A percentile compares a stretch with the other conserved stretches of the same genome.
These are phyloP conservation scores for Plecotus auritus DNA, from an alignment of 2,113 vertebrate genomes.

Conservation along the genomic window DNA sequence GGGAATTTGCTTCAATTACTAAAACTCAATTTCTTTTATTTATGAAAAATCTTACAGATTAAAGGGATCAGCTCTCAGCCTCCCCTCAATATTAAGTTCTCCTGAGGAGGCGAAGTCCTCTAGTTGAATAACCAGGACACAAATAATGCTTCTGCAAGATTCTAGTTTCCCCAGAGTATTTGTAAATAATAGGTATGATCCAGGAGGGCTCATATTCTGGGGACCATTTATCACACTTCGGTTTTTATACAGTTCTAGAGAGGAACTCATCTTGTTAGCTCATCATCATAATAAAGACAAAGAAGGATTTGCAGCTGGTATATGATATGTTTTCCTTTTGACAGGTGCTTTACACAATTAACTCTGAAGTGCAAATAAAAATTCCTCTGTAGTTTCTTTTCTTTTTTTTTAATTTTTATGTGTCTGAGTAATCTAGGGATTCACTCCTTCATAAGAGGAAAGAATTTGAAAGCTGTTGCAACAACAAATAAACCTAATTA, in stretches of 20 bases:
- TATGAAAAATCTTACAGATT: conserved; percentile 10
- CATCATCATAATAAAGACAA: conserved; percentile 25
- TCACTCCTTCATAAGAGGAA: conserved; percentile 32
- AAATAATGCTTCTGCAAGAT: background rate
- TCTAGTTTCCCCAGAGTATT: background rate
- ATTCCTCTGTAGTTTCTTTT: background rate
- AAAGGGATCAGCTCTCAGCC: background rate
- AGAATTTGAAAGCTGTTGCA: conserved; percentile 38
- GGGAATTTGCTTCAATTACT: conserved; percentile 11
- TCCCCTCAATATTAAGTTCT: background rate
- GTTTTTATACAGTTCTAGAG: background rate
- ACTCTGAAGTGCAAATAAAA: conserved; percentile 4
- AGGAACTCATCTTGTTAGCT: conserved; percentile 16
- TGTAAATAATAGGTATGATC: background rate
- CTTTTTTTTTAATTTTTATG: background rate
- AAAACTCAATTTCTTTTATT: conserved; percentile 20
- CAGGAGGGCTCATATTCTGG: background rate
- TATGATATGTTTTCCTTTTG: too few relatives aligned
- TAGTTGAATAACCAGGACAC: background rate
- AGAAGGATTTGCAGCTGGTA: background rate
- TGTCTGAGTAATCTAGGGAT: conserved; percentile 26
- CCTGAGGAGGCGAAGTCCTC: background rate
- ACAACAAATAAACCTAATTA: conserved; percentile 51
- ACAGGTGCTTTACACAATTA: conserved; percentile 30
- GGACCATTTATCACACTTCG: background rate